Conservation (phyloP, 2,797 vertebrate genomes). For the Australoheros facetus region DNA sequence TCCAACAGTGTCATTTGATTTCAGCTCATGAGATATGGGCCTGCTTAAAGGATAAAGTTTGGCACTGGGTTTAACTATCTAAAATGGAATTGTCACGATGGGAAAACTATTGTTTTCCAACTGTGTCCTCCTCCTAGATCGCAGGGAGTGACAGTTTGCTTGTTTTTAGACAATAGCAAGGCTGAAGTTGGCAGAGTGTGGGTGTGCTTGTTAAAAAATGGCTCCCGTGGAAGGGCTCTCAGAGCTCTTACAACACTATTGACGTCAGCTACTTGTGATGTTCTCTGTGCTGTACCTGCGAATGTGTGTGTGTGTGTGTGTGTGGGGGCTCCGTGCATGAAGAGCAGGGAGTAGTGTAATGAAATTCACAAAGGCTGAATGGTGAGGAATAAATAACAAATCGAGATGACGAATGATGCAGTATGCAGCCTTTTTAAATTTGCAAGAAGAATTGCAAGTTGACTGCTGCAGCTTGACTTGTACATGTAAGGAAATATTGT, state of each 20-base stretch:
- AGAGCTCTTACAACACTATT: slow-evolving; percentile 63
- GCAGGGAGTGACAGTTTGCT: slow-evolving; percentile 55
- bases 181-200: slow-evolving; percentile 73
- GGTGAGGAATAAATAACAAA: slow-evolving; percentile 35
- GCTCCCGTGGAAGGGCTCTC: slow-evolving; percentile 62
- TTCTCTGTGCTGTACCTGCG: slow-evolving; percentile 39
- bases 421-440: neutral
- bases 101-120: slow-evolving; percentile 47
- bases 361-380: slow-evolving; percentile 30
- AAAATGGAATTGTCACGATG: slow-evolving; percentile 46
- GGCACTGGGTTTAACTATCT: slow-evolving; percentile 21
- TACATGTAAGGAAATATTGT: neutral
- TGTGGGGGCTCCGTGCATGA: slow-evolving; percentile 38
- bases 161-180: slow-evolving; percentile 68
- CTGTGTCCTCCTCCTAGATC: slow-evolving; percentile 41
- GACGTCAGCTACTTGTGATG: slow-evolving; percentile 73
- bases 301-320: slow-evolving; percentile 24
- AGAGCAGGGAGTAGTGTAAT: slow-evolving; percentile 23
- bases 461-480: neutral
- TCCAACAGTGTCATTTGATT: slow-evolving; percentile 56
- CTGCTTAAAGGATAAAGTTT: slow-evolving; percentile 47
- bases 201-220: slow-evolving; percentile 73
- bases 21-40: slow-evolving; percentile 37
- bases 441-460: neutral
- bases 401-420: slow-evolving; percentile 13